A percentile compares a stretch with the other conserved stretches of the same genome.
These are phyloP conservation scores for Diabrotica balteata DNA, from an alignment of 2,888 invertebrate species.

Conservation along the genomic window DNA sequence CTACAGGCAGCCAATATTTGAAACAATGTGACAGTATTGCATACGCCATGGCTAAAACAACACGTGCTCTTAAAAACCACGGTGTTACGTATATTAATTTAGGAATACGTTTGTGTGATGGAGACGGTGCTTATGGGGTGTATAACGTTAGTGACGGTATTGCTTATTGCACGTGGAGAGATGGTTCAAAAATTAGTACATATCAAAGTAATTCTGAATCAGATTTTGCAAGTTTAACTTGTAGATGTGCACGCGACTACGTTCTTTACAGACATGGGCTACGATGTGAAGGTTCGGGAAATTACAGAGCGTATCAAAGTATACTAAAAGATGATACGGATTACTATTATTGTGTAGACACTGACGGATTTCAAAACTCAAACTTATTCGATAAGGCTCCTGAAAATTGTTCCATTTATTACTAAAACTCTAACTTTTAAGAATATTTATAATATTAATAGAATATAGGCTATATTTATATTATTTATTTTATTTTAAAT, in stretches of 20 bases:
- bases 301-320: conserved; percentile 65
- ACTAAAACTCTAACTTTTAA: not conserved
- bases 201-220: conserved; percentile 61
- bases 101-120: conserved; percentile 67
- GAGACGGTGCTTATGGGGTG: conserved; percentile 71
- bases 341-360: conserved; percentile 67
- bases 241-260: conserved; percentile 71
- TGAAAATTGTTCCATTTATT: not conserved
- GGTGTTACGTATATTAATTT: conserved; percentile 67
- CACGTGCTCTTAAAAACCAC: conserved; percentile 65
- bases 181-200: conserved; percentile 65
- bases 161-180: conserved; percentile 68
- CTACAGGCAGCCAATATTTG: conserved; percentile 67
- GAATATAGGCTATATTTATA: too few relatives aligned
- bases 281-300: conserved; percentile 65
- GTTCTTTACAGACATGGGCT: conserved; percentile 63
- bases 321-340: conserved; percentile 55
- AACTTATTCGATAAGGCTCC: not conserved
- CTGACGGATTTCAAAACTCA: conserved; percentile 64
- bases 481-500: too few relatives aligned
- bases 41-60: conserved; percentile 65
- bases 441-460: too few relatives aligned
- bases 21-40: conserved; percentile 72
- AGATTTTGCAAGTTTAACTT: conserved; percentile 60
- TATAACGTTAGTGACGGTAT: conserved; percentile 64